Evolutionary conservation across 1,140 invertebrate species (phyloP), one percentile per base, ranked within the genome.

Genomic region (Alviniconcha marisindica): DNA sequence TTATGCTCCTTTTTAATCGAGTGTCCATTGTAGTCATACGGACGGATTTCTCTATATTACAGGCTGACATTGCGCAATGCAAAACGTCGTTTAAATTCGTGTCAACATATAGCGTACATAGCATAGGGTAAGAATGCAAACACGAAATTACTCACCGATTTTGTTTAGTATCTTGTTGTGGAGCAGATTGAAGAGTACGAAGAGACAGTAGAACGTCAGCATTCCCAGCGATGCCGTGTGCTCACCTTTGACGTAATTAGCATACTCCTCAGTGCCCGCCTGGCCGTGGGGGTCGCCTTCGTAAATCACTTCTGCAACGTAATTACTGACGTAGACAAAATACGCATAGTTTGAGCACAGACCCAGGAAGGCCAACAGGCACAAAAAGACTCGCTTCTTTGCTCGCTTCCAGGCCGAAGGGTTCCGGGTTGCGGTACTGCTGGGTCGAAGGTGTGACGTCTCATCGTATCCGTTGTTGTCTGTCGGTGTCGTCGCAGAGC

Each of bases 301-400:
- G 78, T 69, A 80, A 2, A 80, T 80, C 51, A 66, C 56, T 40
- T 80, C 56, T 15, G 56, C 78, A 28, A 80, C 78, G 38, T 80
- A 80, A 18, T 80, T 80, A 28, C 56, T 66, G 33, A 80, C 78
- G 36, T 80, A 80, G 0, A 80, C 56, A 69, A 80, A 80, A 38
- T 80, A 80, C 5, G 56, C 10, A n/a, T 80, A 80, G 56, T 80
- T 80, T 18, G 78, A 28, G n/a, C 15, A 33, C 1, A 80, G 56
- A 4, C 78, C 60, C 15, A 80, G 60, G 31, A 80, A 80, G 5
- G 78, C 44, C 78, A 80, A 66, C 0, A 31, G 14, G 38, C 78
- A 80, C 4, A 80, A 60, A 42, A 80, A 44, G 12, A 80, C 7
- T 18, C 33, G 33, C 28, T 28, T 63, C 40, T 63, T 80, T 15